phyloP scores from a whole-genome alignment of 2,888 invertebrate genomes.

The Callinectes sapidus region DNA sequence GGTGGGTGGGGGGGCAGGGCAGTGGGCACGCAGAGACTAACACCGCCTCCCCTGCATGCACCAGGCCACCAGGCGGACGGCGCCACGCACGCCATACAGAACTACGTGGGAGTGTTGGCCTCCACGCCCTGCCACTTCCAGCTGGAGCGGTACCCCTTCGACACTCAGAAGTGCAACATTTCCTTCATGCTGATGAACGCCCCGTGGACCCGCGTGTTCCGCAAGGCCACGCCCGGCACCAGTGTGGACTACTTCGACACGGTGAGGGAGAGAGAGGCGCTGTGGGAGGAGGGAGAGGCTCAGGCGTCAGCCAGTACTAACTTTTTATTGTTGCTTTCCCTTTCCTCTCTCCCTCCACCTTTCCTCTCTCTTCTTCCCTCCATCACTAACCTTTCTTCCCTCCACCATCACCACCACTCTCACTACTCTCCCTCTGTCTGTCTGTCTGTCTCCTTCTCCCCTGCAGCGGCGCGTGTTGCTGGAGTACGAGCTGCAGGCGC shows the following conservation, averaged over 20 bases:
- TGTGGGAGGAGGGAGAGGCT: neutral
- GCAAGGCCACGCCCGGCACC: slow-evolving; percentile 44
- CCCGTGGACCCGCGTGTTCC: slow-evolving; percentile 61
- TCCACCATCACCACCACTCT: neutral
- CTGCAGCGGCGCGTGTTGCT: slow-evolving; percentile 62
- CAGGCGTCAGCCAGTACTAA: too few relatives aligned
- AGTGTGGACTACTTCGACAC: slow-evolving; percentile 61
- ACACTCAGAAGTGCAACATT: slow-evolving; percentile 68
- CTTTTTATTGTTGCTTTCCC: too few relatives aligned
- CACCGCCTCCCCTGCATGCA: neutral
- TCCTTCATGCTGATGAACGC: slow-evolving; percentile 71
- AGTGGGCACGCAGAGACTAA: neutral
- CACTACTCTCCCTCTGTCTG: neutral
- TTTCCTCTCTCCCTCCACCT: neutral
- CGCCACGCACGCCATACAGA: slow-evolving; percentile 40
- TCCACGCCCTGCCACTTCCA: slow-evolving; percentile 65
- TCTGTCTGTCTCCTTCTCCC: too few relatives aligned
- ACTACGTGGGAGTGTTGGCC: slow-evolving; percentile 64
- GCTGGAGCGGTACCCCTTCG: slow-evolving; percentile 68
- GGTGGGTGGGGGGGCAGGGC: neutral
- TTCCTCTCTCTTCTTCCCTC: neutral
- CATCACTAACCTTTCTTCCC: neutral
- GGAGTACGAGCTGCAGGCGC: slow-evolving; percentile 67
- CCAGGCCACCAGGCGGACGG: slow-evolving; percentile 70
- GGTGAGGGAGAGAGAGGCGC: slow-evolving; percentile 20